Evolutionary conservation across 23 tunicate genomes (phyloP).

Genomic region (Botrylloides violaceus): DNA sequence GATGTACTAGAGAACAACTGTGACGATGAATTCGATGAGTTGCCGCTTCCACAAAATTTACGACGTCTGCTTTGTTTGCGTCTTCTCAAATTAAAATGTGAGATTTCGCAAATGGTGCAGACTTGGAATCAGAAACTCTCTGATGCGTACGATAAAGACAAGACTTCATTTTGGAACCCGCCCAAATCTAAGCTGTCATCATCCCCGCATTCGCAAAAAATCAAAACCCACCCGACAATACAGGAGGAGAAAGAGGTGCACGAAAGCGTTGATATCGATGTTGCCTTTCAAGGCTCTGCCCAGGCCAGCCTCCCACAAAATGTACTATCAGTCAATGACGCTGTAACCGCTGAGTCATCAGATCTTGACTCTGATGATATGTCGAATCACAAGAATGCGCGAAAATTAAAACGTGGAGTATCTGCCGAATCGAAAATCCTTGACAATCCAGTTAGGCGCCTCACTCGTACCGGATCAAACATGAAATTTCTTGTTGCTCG

Average conservation of each 20-base stretch:
- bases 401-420: neutral
- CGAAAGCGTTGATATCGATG: neutral
- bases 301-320: neutral
- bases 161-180: neutral
- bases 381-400: neutral
- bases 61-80: neutral
- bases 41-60: neutral
- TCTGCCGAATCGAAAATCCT: neutral
- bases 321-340: too few species aligned
- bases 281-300: neutral
- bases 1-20: neutral
- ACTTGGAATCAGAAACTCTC: slow-evolving; percentile 20
- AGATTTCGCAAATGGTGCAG: slow-evolving; percentile 5
- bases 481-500: slow-evolving; percentile 20
- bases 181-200: neutral
- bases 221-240: neutral
- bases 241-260: neutral
- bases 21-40: neutral
- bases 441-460: neutral
- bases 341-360: neutral
- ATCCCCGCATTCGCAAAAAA: neutral
- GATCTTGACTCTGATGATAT: neutral
- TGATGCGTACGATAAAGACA: slow-evolving; percentile 11
- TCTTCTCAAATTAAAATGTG: slow-evolving; percentile 11
- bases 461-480: slow-evolving; percentile 8